Evolutionary conservation across 2,113 vertebrate species (phyloP).

Genomic region (Pongo pygmaeus): DNA sequence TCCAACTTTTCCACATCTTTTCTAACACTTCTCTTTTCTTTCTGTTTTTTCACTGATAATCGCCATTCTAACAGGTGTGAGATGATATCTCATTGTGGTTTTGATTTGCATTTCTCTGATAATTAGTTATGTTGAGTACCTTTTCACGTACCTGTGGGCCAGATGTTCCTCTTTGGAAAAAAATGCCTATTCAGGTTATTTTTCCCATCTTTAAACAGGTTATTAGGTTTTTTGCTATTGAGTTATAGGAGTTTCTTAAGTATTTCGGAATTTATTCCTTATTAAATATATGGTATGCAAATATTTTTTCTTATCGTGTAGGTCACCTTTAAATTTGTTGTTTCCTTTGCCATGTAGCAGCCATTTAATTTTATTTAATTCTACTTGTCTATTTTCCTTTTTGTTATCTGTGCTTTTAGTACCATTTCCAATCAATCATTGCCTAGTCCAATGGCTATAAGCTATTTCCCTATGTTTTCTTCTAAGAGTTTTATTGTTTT

Average conservation of each 20-base stretch:
- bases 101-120: background rate
- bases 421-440: background rate
- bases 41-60: background rate
- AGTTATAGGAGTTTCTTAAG: background rate
- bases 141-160: background rate
- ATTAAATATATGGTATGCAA: background rate
- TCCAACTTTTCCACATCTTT: background rate
- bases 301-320: background rate
- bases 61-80: background rate
- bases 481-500: background rate
- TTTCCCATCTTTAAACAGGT: background rate
- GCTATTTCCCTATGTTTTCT: background rate
- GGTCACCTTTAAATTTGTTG: background rate
- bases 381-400: background rate
- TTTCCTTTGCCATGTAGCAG: background rate
- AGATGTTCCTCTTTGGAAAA: background rate
- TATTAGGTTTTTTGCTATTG: background rate
- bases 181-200: background rate
- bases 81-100: background rate
- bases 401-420: background rate
- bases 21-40: background rate
- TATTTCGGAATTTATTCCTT: background rate
- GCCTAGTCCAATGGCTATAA: background rate
- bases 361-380: background rate
- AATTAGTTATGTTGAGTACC: background rate